These are phyloP conservation scores for Hypomecis atomaria DNA, from an alignment of 2,888 invertebrate species.

Conservation along the genomic window DNA sequence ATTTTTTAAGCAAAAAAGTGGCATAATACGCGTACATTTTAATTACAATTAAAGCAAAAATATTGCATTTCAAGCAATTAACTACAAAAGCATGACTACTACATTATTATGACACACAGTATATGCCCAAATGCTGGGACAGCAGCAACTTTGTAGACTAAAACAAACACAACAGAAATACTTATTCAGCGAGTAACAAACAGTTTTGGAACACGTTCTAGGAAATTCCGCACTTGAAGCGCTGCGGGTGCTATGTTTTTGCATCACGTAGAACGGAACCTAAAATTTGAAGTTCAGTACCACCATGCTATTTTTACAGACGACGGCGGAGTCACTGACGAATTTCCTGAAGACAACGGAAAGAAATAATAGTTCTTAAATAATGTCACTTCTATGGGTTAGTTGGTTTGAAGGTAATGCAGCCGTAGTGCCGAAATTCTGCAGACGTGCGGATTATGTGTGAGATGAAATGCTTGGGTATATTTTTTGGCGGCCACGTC, in stretches of 20 bases:
- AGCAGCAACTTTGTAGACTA: slow-evolving; percentile 1
- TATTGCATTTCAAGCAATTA: no score
- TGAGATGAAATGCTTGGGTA: not conserved
- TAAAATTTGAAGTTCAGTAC: slow-evolving; percentile 16
- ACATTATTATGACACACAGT: no score
- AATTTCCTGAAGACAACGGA: not conserved
- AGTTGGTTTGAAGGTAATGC: not conserved
- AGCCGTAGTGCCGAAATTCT: slow-evolving; percentile 11
- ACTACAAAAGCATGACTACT: no score
- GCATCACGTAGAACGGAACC: slow-evolving; percentile 25
- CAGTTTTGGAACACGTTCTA: slow-evolving; percentile 6
- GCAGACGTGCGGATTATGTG: slow-evolving; percentile 18
- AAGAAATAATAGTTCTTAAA: not conserved
- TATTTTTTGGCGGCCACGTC: not conserved
- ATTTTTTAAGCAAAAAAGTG: no score
- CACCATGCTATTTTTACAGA: not conserved
- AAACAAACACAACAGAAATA: not conserved
- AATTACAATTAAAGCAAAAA: no score
- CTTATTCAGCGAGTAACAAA: not conserved
- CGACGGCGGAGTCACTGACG: not conserved
- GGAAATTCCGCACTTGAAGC: slow-evolving; percentile 3
- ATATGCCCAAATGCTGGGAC: not conserved
- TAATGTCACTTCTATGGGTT: not conserved
- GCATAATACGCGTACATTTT: no score
- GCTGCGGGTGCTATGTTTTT: slow-evolving; percentile 14